phyloP scores from a whole-genome alignment of 2,113 vertebrate genomes.

The Petaurus breviceps region DNA sequence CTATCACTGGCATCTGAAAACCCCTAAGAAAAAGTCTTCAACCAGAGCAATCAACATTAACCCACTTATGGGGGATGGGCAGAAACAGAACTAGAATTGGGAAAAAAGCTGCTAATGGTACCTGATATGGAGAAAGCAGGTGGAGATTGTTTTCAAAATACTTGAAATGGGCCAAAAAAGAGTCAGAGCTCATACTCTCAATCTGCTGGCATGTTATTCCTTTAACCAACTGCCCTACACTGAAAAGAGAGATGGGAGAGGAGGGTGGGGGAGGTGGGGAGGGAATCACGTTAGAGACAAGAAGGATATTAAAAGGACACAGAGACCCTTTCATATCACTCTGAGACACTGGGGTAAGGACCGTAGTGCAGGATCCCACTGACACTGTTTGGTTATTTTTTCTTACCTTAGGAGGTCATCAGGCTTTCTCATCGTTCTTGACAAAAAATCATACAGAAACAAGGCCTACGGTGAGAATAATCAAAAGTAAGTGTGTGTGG shows the following conservation, averaged over 20 bases:
- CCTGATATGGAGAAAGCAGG: conserved; percentile 86
- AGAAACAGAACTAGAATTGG: background rate
- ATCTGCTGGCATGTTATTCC: conserved; percentile 84
- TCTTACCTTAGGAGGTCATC: conserved; percentile 86
- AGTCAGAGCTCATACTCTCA: conserved; percentile 76
- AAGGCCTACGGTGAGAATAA: conserved; percentile 83
- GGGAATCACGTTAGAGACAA: background rate
- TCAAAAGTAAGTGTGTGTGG: background rate
- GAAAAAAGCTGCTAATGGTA: conserved; percentile 48
- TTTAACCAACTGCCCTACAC: conserved; percentile 86
- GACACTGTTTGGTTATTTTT: background rate
- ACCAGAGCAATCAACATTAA: background rate
- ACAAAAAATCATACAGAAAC: conserved; percentile 84
- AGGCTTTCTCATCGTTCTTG: conserved; percentile 54
- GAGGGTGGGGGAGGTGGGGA: background rate
- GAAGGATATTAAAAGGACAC: background rate
- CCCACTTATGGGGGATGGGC: background rate
- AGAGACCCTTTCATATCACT: background rate
- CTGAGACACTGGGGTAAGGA: background rate
- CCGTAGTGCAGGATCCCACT: background rate
- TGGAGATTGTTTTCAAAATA: conserved; percentile 84
- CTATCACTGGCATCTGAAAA: background rate
- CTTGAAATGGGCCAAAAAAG: conserved; percentile 80
- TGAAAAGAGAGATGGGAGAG: conserved; percentile 57
- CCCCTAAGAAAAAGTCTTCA: background rate